Evolutionary conservation across 2,888 invertebrate species (phyloP).

Genomic region (Cephus sareptanus): DNA sequence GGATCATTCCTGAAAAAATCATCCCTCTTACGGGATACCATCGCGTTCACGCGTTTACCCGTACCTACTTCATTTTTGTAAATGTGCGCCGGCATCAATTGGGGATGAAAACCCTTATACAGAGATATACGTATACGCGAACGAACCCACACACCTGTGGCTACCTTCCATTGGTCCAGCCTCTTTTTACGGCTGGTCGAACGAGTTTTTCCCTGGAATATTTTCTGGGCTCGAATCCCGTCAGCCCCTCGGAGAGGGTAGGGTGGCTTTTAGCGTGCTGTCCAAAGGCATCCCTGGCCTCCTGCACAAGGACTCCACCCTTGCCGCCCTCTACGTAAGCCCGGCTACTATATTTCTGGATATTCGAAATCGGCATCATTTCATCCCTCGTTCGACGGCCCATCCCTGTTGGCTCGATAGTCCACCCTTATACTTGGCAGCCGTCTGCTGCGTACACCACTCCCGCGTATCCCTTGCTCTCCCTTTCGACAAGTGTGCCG

Average conservation of each 20-base stretch:
- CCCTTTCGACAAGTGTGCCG: background rate
- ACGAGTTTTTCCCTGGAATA: background rate
- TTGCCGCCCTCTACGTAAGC: background rate
- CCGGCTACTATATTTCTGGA: background rate
- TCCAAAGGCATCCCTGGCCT: background rate
- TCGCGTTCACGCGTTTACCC: background rate
- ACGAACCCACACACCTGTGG: background rate
- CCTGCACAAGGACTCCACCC: background rate
- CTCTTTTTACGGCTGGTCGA: background rate
- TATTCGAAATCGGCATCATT: background rate
- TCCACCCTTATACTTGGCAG: background rate
- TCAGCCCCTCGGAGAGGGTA: background rate
- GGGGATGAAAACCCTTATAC: background rate
- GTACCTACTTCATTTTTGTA: background rate
- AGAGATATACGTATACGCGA: background rate
- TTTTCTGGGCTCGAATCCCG: background rate
- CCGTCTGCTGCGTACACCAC: background rate
- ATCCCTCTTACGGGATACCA: background rate
- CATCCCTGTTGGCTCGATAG: background rate
- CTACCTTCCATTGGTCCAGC: background rate
- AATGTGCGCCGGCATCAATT: background rate
- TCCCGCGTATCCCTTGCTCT: background rate
- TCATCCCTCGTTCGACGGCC: background rate
- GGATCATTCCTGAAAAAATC: background rate
- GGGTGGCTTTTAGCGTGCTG: conserved; percentile 9